Percentiles rank a stretch among this genome's conserved stretches.
phyloP scores from a whole-genome alignment of 2,113 vertebrate species.

The Strix uralensis region DNA sequence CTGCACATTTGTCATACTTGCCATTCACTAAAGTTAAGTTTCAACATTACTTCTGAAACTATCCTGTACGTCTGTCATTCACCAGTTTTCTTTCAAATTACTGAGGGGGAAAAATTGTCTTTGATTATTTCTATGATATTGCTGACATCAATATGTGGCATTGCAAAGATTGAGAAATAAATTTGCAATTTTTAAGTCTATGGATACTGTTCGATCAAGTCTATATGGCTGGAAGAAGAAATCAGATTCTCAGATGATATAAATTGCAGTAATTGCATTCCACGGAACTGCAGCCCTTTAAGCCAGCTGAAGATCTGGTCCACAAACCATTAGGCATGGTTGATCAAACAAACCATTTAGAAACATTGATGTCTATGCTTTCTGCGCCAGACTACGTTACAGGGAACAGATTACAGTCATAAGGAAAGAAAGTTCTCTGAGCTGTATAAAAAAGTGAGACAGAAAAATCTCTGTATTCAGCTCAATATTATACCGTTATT shows the following conservation, averaged over 20 bases:
- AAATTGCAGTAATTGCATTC: background rate
- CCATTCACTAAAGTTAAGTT: constrained; percentile 9
- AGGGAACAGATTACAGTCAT: background rate
- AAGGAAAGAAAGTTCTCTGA: background rate
- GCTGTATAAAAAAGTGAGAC: background rate
- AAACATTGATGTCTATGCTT: background rate
- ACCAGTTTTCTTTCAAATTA: background rate
- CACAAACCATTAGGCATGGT: background rate
- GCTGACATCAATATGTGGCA: background rate
- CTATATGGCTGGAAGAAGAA: background rate
- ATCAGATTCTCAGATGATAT: background rate
- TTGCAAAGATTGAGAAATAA: background rate
- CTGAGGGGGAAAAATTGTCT: background rate
- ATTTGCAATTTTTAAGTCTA: background rate
- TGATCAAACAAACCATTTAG: background rate
- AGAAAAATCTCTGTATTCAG: background rate
- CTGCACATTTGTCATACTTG: constrained; percentile 26
- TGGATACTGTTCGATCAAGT: background rate
- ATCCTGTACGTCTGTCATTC: background rate
- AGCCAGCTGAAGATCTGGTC: background rate
- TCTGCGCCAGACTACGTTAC: background rate
- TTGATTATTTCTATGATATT: background rate
- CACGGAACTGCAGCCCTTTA: background rate
- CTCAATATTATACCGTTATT: background rate
- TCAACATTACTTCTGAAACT: background rate